Conservation (phyloP, 2,797 vertebrate species). For the Bradypodion pumilum region DNA sequence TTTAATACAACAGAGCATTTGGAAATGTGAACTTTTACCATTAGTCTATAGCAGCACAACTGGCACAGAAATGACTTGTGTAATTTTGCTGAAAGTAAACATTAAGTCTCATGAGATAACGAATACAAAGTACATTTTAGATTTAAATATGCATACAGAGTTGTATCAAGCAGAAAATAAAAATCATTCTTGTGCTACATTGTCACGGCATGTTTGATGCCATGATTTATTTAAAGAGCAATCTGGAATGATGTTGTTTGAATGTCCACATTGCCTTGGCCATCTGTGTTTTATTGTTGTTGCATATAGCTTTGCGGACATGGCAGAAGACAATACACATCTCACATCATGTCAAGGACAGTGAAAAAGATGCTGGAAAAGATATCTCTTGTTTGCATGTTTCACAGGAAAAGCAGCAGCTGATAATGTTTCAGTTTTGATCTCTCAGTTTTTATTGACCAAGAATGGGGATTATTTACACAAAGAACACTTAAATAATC, state of each 20-base stretch:
- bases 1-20: not conserved
- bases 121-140: constrained; percentile 45
- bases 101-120: constrained; percentile 41
- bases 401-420: not conserved
- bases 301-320: constrained; percentile 23
- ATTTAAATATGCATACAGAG: constrained; percentile 46
- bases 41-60: not conserved
- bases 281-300: constrained; percentile 36
- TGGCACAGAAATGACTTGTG: not conserved
- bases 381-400: not conserved
- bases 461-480: not conserved
- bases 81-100: not conserved
- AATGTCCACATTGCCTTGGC: constrained; percentile 20
- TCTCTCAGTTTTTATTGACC: not conserved
- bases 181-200: constrained; percentile 12
- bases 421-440: not conserved
- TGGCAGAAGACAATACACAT: not conserved
- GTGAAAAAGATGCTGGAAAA: not conserved
- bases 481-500: rapidly evolving
- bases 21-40: not conserved
- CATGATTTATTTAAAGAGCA: constrained; percentile 49
- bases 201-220: constrained; percentile 33
- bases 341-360: not conserved
- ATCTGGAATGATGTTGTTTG: constrained; percentile 35
- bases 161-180: constrained; percentile 38